Evolutionary conservation across 2,113 vertebrate species (phyloP).

Genomic region (Passer domesticus): DNA sequence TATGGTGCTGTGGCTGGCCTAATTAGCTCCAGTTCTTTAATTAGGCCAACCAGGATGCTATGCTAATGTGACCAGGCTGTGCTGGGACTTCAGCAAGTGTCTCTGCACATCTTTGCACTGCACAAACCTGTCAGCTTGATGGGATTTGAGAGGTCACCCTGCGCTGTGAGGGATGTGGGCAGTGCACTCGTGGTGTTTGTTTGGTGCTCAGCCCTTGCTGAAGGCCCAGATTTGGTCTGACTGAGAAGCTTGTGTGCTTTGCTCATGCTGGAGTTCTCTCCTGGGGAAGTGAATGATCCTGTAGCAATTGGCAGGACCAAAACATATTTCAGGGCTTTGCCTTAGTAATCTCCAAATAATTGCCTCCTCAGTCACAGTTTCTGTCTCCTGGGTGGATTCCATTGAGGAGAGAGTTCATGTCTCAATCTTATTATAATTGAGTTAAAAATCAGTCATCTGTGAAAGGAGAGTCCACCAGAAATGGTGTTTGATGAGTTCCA

Average conservation of each 20-base stretch:
- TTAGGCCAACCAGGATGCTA: not conserved
- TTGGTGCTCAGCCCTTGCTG: not conserved
- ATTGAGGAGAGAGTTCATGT: not conserved
- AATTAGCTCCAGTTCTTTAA: slow-evolving; percentile 1
- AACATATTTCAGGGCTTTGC: not conserved
- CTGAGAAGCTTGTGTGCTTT: not conserved
- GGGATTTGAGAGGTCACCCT: not conserved
- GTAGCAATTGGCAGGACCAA: not conserved
- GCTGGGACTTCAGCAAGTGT: rapidly evolving
- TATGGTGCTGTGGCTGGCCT: not conserved
- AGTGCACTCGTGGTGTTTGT: rapidly evolving
- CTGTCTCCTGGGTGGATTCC: not conserved
- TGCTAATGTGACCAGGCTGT: not conserved
- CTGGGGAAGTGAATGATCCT: not conserved
- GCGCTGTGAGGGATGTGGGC: rapidly evolving
- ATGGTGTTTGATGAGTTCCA: not conserved
- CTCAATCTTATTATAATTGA: not conserved
- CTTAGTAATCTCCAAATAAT: not conserved
- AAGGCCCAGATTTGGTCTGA: not conserved
- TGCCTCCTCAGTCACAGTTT: not conserved
- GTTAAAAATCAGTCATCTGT: not conserved
- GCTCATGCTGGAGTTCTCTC: not conserved
- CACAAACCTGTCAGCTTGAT: not conserved
- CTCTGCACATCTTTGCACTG: rapidly evolving
- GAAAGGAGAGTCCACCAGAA: not conserved